Conservation (phyloP, 2,113 vertebrate genomes). For the Helogale parvula region DNA sequence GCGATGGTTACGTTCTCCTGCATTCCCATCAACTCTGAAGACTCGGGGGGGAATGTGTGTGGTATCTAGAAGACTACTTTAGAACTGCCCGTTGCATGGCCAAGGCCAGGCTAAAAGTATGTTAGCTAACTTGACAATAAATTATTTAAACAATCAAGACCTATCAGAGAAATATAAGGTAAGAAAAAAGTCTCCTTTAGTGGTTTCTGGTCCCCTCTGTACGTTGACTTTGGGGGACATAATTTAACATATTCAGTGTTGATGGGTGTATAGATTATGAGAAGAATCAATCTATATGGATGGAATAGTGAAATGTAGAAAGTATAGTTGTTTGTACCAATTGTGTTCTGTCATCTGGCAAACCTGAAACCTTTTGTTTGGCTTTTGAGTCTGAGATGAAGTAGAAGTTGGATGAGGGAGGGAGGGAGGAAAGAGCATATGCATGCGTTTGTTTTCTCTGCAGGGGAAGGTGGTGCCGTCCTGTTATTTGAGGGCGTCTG, state of each 20-base stretch:
- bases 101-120: background rate
- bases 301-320: background rate
- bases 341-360: background rate
- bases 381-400: background rate
- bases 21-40: background rate
- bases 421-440: background rate
- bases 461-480: background rate
- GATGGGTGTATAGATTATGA: background rate
- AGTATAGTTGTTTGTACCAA: background rate
- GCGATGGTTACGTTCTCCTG: background rate
- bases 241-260: background rate
- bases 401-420: no score
- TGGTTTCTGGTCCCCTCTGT: background rate
- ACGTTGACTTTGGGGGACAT: background rate
- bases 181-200: background rate
- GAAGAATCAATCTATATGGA: background rate
- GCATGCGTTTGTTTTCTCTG: rapidly evolving
- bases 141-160: no score
- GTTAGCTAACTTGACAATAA: no score
- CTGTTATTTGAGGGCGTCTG: background rate
- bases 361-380: background rate
- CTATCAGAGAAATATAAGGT: no score
- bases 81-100: background rate
- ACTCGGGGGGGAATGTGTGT: background rate
- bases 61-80: background rate